Base-by-base conservation (phyloP, 2,797 vertebrate genomes). In the Syndactyla subalaris region DNA sequence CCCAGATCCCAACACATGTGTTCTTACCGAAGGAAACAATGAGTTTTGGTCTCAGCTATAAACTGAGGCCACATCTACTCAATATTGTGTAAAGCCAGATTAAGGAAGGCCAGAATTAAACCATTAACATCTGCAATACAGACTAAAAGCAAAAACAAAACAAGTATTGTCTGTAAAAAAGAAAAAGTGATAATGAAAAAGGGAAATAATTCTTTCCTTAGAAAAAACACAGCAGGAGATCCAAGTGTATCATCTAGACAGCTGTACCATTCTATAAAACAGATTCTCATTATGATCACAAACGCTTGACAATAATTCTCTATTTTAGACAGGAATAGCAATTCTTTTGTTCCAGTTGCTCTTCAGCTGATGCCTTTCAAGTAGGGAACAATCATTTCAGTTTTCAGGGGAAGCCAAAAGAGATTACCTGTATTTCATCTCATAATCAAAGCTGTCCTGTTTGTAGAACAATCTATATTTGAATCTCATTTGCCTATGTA, bases 391-490 rank as follows among this genome's bases (percentile, higher is more conserved):
- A 72, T 51, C 51, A 74, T 34, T 73, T 45, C 79, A 67, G 16
- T 80, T 85, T 95, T 85, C 68, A 49, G 72, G 76, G 34, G 75
- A 51, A 80, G n/a, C 38, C 34, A 36, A 30, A 79, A 72, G 73
- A 88, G 61, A 85, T 71, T 67, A 92, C 85, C 75, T 77, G 51
- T n/a, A 82, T 91, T 92, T 95, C 54, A 80, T 92, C 87, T 89
- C 63, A 51, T 65, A 73, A 85, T 88, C 86, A 94, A 95, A 92
- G 92, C 78, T 75, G 63, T 38, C 55, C 7, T 2, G 45, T 72
- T 83, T 80, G 59, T 71, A 89, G 15, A 21, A 62, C 4, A 19
- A 82, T 72, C 57, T 70, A 3, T 41, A 74, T 67, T 85, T 76
- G 41, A 91, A 83, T 78, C 41, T 80, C 58, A 63, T 77, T 96